Percentiles rank a stretch among this genome's conserved stretches.
Evolutionary conservation across 2,113 vertebrate species (phyloP).

Genomic region (Zosterops borbonicus): DNA sequence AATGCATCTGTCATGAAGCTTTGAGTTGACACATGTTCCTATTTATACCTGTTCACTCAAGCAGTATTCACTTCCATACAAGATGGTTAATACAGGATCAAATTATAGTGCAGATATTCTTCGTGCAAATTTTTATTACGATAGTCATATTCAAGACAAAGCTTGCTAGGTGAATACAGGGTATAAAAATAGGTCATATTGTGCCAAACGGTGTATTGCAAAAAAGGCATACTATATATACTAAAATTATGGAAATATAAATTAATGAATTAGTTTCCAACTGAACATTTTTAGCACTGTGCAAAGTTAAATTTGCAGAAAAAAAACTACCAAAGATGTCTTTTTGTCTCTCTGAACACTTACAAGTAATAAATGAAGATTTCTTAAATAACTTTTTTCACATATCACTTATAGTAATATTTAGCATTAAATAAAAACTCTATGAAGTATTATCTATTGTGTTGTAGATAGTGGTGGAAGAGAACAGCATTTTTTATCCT

Average conservation of each 20-base stretch:
- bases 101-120: not conserved
- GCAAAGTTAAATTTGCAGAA: not conserved
- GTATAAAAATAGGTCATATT: not conserved
- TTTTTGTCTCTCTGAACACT: not conserved
- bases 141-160: not conserved
- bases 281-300: not conserved
- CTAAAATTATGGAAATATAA: not conserved
- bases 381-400: not conserved
- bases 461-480: not conserved
- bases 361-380: not conserved
- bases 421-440: not conserved
- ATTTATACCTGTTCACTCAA: slow-evolving; percentile 42
- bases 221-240: not conserved
- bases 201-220: not conserved
- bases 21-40: slow-evolving; percentile 57
- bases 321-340: not conserved
- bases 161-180: not conserved
- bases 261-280: not conserved
- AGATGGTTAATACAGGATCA: not conserved
- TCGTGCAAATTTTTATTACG: not conserved
- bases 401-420: not conserved
- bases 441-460: not conserved
- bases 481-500: not conserved
- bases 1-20: slow-evolving; percentile 53
- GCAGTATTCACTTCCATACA: not conserved